Evolutionary conservation across 2,113 vertebrate genomes (phyloP).

Genomic region (Tonatia bakeri): DNA sequence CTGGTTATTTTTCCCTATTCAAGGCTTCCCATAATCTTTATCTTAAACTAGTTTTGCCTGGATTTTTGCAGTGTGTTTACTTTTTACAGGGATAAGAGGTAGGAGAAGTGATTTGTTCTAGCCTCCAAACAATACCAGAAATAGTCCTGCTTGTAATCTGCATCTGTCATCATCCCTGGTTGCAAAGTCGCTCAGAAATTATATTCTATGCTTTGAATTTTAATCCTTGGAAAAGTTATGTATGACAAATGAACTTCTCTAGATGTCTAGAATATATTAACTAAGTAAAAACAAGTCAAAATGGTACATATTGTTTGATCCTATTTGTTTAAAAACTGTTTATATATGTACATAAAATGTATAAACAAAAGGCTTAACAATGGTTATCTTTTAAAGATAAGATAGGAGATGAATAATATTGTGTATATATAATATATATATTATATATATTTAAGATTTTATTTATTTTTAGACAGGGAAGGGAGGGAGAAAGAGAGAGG

Average conservation of each 20-base stretch:
- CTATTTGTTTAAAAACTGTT: not conserved
- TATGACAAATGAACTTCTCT: not conserved
- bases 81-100: not conserved
- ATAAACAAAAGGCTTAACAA: not conserved
- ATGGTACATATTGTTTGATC: not conserved
- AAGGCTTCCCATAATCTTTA: not conserved
- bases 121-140: constrained; percentile 39
- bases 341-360: not conserved
- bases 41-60: not conserved
- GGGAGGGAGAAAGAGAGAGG: too few species aligned
- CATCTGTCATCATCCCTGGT: not conserved
- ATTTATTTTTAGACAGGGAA: too few species aligned
- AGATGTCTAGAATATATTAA: constrained; percentile 29
- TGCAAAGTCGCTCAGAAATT: constrained; percentile 34
- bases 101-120: not conserved
- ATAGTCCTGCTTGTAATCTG: not conserved
- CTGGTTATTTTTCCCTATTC: not conserved
- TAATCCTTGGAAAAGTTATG: not conserved
- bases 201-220: constrained; percentile 36
- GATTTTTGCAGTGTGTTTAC: not conserved
- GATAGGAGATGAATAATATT: not conserved
- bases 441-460: too few species aligned
- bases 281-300: constrained; percentile 3
- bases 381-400: not conserved
- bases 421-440: not conserved